Conservation (phyloP, 1,140 invertebrate genomes). For the Drosophila littoralis region DNA sequence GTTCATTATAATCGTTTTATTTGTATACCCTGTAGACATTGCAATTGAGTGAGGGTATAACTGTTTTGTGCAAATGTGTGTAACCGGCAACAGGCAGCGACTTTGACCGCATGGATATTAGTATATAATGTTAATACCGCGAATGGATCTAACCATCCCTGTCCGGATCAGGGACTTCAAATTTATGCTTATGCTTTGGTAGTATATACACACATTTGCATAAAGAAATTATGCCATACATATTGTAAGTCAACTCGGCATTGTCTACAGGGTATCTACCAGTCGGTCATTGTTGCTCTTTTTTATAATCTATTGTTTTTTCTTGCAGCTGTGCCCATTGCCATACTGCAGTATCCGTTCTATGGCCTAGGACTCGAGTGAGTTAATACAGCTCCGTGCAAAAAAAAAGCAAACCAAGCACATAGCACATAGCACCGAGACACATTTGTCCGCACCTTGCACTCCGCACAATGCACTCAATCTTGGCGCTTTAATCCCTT, state of each 20-base stretch:
- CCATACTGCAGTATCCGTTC: conserved; percentile 90
- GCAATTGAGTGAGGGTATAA: neutral
- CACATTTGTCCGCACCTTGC: conserved; percentile 5
- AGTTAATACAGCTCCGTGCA: conserved; percentile 57
- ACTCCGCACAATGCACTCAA: conserved; percentile 39
- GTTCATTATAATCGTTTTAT: conserved; percentile 31
- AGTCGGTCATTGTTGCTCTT: neutral
- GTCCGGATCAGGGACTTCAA: too few species aligned
- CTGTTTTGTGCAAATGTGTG: neutral
- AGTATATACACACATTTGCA: neutral
- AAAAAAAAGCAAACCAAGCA: neutral
- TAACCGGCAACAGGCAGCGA: too few species aligned
- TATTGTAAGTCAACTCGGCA: too few species aligned
- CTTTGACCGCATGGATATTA: too few species aligned
- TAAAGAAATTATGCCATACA: neutral
- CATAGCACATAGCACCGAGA: conserved; percentile 8
- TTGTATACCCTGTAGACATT: neutral
- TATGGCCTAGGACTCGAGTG: conserved; percentile 88
- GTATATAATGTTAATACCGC: too few species aligned
- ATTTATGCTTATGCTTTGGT: too few species aligned
- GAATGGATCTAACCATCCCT: too few species aligned
- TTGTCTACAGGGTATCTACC: neutral
- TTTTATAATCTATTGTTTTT: conserved; percentile 31
- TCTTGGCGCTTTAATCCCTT: conserved; percentile 40
- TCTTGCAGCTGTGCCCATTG: conserved; percentile 89